These are phyloP conservation scores for Myrmecobius fasciatus DNA, from an alignment of 2,113 vertebrate genomes.

Conservation along the genomic window DNA sequence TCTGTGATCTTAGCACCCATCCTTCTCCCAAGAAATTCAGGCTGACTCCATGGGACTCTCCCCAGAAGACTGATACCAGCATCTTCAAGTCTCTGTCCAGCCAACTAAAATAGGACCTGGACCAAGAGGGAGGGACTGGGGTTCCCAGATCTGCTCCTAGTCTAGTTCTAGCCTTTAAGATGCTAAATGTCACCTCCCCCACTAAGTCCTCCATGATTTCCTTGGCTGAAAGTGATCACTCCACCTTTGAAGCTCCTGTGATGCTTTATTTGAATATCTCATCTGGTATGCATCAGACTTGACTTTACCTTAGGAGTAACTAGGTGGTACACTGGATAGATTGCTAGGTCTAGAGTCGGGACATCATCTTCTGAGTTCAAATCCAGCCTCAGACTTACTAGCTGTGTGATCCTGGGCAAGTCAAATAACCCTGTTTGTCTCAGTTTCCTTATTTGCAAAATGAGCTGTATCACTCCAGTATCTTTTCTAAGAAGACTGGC, in stretches of 20 bases:
- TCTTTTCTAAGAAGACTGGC: background rate
- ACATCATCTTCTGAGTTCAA: background rate
- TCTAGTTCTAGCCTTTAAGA: background rate
- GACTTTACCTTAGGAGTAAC: background rate
- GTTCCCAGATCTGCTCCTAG: background rate
- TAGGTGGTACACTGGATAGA: background rate
- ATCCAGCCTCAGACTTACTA: background rate
- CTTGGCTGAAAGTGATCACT: background rate
- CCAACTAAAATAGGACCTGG: background rate
- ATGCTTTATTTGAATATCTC: background rate
- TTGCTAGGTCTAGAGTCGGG: background rate
- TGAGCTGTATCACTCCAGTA: background rate
- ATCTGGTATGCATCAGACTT: background rate
- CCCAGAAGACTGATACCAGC: no score
- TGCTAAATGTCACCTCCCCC: background rate
- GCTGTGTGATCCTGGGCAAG: background rate
- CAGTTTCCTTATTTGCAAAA: background rate
- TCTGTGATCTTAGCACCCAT: background rate
- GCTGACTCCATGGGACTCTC: background rate
- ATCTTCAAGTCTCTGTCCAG: background rate
- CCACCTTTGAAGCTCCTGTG: background rate
- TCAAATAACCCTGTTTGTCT: background rate
- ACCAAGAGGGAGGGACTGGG: background rate
- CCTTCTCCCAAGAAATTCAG: background rate
- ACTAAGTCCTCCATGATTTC: background rate